A percentile compares a stretch with the other conserved stretches of the same genome.
Evolutionary conservation across 2,113 vertebrate species (phyloP).

Genomic region (Lepus timidus): DNA sequence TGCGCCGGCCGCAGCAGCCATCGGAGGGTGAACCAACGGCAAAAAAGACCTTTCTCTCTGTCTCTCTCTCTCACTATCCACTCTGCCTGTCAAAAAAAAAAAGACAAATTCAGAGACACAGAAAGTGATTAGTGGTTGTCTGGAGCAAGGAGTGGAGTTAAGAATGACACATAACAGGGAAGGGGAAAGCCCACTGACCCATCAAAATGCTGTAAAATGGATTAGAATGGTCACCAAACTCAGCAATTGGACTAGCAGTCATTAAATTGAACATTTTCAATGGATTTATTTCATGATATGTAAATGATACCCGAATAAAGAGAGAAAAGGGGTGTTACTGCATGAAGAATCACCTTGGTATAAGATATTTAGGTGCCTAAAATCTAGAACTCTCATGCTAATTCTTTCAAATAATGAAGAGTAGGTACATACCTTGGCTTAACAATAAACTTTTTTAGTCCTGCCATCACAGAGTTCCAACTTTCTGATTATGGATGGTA

Average conservation of each 20-base stretch:
- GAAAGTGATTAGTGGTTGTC: background rate
- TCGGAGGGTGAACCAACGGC: too few species aligned
- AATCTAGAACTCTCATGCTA: background rate
- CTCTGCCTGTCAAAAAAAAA: too few species aligned
- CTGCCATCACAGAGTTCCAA: background rate
- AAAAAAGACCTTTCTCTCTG: too few species aligned
- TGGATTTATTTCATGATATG: background rate
- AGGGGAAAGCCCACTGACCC: background rate
- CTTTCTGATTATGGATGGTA: background rate
- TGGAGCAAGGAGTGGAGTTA: background rate
- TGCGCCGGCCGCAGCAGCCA: too few species aligned
- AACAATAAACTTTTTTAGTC: background rate
- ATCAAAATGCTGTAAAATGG: background rate
- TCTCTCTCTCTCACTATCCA: too few species aligned
- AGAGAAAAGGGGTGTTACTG: background rate
- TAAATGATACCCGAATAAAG: background rate
- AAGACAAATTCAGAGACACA: background rate
- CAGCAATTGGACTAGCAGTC: slow-evolving; percentile 1
- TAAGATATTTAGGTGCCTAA: background rate
- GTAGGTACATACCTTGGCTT: background rate
- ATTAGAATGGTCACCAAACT: background rate
- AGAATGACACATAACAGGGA: background rate
- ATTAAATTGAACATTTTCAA: slow-evolving; percentile 2
- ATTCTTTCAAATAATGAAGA: slow-evolving; percentile 1
- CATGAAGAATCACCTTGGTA: background rate